Evolutionary conservation across 2,797 vertebrate species (phyloP).

Genomic region (Falco cherrug): DNA sequence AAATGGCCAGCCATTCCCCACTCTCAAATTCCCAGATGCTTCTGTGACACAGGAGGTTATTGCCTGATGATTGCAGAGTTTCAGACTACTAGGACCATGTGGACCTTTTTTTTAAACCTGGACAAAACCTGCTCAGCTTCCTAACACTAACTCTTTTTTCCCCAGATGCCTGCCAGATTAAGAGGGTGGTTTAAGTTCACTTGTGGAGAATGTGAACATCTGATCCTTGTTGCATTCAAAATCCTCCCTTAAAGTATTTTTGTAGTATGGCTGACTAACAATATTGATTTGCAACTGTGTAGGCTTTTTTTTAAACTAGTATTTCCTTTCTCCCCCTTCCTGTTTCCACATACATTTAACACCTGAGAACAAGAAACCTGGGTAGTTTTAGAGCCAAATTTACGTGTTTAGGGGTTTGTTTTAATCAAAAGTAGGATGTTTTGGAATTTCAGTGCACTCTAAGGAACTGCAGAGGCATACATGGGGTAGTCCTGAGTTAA

Average conservation of each 20-base stretch:
- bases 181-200: neutral
- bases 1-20: neutral
- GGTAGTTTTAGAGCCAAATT: neutral
- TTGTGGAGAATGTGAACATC: neutral
- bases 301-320: neutral
- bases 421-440: neutral
- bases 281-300: neutral
- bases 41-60: neutral
- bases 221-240: neutral
- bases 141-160: neutral
- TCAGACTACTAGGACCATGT: neutral
- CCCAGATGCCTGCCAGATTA: neutral
- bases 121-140: neutral
- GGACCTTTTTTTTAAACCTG: neutral
- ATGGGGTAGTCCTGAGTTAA: neutral
- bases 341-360: neutral
- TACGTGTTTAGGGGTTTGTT: neutral
- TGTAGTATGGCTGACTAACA: neutral
- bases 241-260: neutral
- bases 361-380: neutral
- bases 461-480: neutral
- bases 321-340: neutral
- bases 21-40: neutral
- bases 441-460: neutral
- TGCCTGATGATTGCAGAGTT: neutral